Conservation (phyloP, 1,140 invertebrate species). For the Heliconius himera region DNA sequence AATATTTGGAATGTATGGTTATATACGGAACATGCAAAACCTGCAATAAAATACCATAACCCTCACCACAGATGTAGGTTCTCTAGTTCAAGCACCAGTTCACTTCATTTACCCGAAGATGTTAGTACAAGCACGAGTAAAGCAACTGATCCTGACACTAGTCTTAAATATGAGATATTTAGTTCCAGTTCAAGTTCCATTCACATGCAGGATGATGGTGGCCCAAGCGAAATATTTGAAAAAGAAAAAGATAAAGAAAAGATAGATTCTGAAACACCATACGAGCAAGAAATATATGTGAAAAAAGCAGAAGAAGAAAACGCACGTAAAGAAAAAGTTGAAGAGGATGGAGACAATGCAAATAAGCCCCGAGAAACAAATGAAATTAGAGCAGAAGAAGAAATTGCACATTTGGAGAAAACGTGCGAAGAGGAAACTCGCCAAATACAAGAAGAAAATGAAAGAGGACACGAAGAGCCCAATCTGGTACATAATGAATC, state of each 20-base stretch:
- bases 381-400: neutral
- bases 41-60: neutral
- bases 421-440: neutral
- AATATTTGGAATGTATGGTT: neutral
- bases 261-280: neutral
- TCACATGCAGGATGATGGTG: neutral
- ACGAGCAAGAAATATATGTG: neutral
- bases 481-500: neutral
- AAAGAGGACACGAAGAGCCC: neutral
- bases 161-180: neutral
- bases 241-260: neutral
- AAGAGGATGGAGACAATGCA: neutral
- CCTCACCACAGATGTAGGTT: neutral
- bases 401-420: neutral
- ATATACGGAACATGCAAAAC: neutral
- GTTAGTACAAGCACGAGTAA: neutral
- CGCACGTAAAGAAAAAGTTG: neutral
- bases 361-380: neutral
- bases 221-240: neutral
- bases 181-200: slow-evolving; percentile 13
- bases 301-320: neutral
- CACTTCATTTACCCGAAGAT: neutral
- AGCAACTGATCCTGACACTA: slow-evolving; percentile 1
- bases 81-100: slow-evolving; percentile 1
- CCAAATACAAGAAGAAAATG: neutral